Conservation (phyloP, 2,797 vertebrate genomes). For the Coluber constrictor region DNA sequence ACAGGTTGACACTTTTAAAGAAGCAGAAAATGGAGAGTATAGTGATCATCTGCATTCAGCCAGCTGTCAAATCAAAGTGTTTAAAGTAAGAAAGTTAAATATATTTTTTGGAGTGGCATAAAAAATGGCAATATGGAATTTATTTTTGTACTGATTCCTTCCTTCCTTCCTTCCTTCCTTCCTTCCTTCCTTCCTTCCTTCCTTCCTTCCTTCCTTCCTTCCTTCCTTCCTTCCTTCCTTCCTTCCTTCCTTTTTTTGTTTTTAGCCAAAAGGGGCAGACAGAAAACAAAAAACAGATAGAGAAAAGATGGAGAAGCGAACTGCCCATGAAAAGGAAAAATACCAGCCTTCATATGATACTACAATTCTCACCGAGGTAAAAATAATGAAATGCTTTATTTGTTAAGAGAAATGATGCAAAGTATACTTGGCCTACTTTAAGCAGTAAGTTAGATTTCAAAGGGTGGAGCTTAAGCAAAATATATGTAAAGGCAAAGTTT, state of each 20-base stretch:
- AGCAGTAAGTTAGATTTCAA: constrained; percentile 19
- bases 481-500: constrained; percentile 4
- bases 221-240: too few relatives aligned
- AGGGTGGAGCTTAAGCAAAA: constrained; percentile 27
- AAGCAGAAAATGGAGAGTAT: constrained; percentile 79
- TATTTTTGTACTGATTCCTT: constrained; percentile 13
- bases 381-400: constrained; percentile 16
- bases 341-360: constrained; percentile 83
- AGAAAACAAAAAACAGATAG: constrained; percentile 83
- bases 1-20: constrained; percentile 81
- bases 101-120: background rate
- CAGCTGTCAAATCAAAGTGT: constrained; percentile 98
- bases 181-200: too few relatives aligned
- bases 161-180: too few relatives aligned
- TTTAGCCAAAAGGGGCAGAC: constrained; percentile 83
- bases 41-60: constrained; percentile 97
- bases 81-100: constrained; percentile 80
- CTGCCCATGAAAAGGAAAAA: constrained; percentile 81
- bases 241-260: too few relatives aligned
- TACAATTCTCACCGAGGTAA: constrained; percentile 82
- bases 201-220: background rate
- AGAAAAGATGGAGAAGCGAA: constrained; percentile 84
- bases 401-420: constrained; percentile 12
- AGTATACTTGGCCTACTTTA: background rate
- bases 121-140: constrained; percentile 13